phyloP scores from a whole-genome alignment of 2,888 invertebrate species.

The Synanthedon formicaeformis region DNA sequence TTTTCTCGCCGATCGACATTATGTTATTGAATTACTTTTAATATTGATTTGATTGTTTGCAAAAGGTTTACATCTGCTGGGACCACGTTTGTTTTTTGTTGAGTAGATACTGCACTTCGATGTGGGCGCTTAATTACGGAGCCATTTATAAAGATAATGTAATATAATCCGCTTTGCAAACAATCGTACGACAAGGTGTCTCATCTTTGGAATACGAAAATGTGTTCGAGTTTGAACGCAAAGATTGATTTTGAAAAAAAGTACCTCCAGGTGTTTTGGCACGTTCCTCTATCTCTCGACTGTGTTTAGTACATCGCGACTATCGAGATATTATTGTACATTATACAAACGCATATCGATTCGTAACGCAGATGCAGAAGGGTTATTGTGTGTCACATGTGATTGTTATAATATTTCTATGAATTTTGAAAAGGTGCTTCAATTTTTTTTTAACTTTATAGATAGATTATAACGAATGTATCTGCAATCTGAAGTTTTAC shows the following conservation, averaged over 20 bases:
- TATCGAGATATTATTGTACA: constrained; percentile 11
- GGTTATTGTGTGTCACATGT: constrained; percentile 42
- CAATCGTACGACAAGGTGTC: constrained; percentile 58
- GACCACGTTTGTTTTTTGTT: constrained; percentile 39
- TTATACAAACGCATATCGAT: constrained; percentile 15
- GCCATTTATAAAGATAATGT: constrained; percentile 63
- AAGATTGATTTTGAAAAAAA: constrained; percentile 30
- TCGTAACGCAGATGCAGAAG: constrained; percentile 48
- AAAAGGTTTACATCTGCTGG: constrained; percentile 58
- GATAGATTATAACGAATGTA: constrained; percentile 27
- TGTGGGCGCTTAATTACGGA: constrained; percentile 67
- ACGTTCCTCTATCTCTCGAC: constrained; percentile 35
- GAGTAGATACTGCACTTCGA: constrained; percentile 38
- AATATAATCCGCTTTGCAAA: constrained; percentile 61
- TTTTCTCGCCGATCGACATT: constrained; percentile 57
- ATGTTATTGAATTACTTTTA: constrained; percentile 69
- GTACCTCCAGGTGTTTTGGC: constrained; percentile 49
- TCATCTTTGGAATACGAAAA: constrained; percentile 29
- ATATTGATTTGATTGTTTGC: constrained; percentile 59
- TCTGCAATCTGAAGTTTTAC: too few relatives aligned
- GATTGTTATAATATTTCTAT: constrained; percentile 46
- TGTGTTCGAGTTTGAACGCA: constrained; percentile 39
- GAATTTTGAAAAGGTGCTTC: constrained; percentile 40
- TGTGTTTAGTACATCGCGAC: constrained; percentile 16
- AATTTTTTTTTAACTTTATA: constrained; percentile 11